phyloP scores from a whole-genome alignment of 1,140 invertebrate genomes.

The Dendroctonus valens region DNA sequence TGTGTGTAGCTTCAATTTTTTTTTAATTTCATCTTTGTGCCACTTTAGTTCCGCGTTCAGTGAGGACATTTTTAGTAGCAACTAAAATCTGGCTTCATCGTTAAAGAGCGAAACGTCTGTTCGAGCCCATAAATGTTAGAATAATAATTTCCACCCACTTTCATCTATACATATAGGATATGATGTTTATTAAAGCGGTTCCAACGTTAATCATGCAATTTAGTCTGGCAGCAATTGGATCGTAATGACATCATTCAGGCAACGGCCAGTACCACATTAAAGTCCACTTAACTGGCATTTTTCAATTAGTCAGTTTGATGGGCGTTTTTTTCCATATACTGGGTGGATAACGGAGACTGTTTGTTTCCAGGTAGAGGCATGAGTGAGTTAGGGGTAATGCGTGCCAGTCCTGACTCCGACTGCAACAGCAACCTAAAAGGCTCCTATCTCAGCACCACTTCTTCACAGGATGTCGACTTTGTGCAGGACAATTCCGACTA shows the following conservation, averaged over 20 bases:
- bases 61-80: too few relatives aligned
- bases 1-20: too few relatives aligned
- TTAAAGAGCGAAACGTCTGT: too few relatives aligned
- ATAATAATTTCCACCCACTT: too few relatives aligned
- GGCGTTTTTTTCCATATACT: neutral
- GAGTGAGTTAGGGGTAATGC: slow-evolving; percentile 46
- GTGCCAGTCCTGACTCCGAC: slow-evolving; percentile 48
- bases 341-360: neutral
- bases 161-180: too few relatives aligned
- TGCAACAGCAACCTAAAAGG: slow-evolving; percentile 50
- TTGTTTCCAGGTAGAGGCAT: slow-evolving; percentile 48
- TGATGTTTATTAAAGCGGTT: too few relatives aligned
- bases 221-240: slow-evolving; percentile 4
- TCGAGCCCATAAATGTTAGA: too few relatives aligned
- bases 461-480: slow-evolving; percentile 63
- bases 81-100: too few relatives aligned
- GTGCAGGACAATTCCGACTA: slow-evolving; percentile 87
- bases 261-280: neutral
- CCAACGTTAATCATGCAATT: neutral
- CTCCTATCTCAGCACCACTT: slow-evolving; percentile 48
- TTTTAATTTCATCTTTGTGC: too few relatives aligned
- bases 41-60: too few relatives aligned
- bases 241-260: slow-evolving; percentile 3
- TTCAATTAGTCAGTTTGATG: neutral
- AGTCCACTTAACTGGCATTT: slow-evolving; percentile 1